These are phyloP conservation scores for Chaenocephalus aceratus DNA, from an alignment of 2,113 vertebrate genomes.

Conservation along the genomic window DNA sequence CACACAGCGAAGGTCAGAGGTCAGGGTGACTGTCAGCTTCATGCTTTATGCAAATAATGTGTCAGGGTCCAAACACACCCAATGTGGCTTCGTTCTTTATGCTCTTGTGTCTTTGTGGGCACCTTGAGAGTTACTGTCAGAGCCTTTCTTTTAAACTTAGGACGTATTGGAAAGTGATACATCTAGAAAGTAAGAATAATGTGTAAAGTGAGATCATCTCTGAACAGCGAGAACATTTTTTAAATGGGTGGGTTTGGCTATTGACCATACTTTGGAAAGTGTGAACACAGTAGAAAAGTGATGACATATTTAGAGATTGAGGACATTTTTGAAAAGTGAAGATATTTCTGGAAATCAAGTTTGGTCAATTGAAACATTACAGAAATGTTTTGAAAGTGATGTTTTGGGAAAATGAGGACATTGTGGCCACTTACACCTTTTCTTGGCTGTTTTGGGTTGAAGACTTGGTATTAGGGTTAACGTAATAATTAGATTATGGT, in stretches of 20 bases:
- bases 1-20: conserved; percentile 1
- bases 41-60: background rate
- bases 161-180: background rate
- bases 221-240: background rate
- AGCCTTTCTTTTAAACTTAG: background rate
- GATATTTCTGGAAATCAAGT: background rate
- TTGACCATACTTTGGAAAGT: too few species aligned
- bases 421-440: background rate
- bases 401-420: background rate
- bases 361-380: background rate
- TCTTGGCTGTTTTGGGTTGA: background rate
- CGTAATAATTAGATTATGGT: background rate
- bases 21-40: background rate
- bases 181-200: too few species aligned
- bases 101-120: background rate
- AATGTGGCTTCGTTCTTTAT: background rate
- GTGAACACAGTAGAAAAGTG: background rate
- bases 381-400: background rate
- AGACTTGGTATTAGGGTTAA: background rate
- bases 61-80: background rate
- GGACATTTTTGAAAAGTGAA: background rate
- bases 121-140: background rate
- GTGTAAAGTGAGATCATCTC: background rate
- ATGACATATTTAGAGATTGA: background rate
- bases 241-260: background rate